phyloP scores from a whole-genome alignment of 2,888 invertebrate genomes.

The Desoria tigrina region DNA sequence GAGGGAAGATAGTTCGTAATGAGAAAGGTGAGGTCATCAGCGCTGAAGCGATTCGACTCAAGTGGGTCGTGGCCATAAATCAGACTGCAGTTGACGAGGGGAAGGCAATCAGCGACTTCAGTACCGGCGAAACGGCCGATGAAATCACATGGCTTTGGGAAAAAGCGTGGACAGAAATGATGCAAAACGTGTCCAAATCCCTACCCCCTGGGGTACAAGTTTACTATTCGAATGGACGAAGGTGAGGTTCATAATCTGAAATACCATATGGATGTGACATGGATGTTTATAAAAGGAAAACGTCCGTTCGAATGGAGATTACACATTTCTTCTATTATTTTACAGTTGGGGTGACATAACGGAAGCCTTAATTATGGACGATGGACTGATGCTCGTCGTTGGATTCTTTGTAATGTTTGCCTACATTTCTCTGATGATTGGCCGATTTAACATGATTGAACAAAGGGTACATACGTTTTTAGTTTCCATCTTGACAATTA shows the following conservation, averaged over 20 bases:
- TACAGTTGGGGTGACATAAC: constrained; percentile 74
- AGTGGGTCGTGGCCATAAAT: constrained; percentile 64
- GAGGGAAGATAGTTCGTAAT: constrained; percentile 63
- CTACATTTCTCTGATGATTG: constrained; percentile 71
- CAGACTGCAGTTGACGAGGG: constrained; percentile 69
- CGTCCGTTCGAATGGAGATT: background rate
- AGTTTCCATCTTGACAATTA: too few relatives aligned
- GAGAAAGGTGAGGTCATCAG: constrained; percentile 64
- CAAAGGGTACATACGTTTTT: too few relatives aligned
- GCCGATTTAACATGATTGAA: constrained; percentile 73
- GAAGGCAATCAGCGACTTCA: constrained; percentile 69
- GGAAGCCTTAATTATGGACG: constrained; percentile 70
- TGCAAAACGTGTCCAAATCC: constrained; percentile 57
- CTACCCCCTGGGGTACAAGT: constrained; percentile 57
- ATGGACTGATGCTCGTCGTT: constrained; percentile 68
- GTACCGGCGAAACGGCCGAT: constrained; percentile 72
- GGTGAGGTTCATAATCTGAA: constrained; percentile 55
- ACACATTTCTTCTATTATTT: background rate
- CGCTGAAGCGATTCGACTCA: constrained; percentile 66
- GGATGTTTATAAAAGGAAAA: background rate
- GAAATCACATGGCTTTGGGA: constrained; percentile 66
- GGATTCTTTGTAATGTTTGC: constrained; percentile 72
- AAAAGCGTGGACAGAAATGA: constrained; percentile 60
- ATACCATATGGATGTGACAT: too few relatives aligned
- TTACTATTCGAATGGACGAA: constrained; percentile 66